Evolutionary conservation across 2,113 vertebrate species (phyloP), one percentile per base, ranked within the genome.

Genomic region (Scopus umbretta): DNA sequence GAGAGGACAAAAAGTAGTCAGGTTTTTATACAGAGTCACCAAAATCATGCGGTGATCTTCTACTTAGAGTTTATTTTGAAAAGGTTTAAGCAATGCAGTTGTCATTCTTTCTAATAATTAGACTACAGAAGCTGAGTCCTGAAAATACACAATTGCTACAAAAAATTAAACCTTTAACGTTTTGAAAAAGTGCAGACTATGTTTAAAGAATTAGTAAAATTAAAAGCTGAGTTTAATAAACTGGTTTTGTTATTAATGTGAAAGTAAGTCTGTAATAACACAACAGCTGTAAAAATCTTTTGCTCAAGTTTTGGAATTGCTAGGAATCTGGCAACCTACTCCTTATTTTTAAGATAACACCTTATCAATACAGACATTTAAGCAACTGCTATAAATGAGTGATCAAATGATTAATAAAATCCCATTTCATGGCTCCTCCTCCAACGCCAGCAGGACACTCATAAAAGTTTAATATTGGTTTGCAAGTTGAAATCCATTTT

Each of bases 381-480:
- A 98, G 91, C 96, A 98, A 98, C 98, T 98, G 98, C 98, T 98
- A 98, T 98, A 98, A 98, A 98, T 98, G 98, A 98, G 98, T 98
- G 98, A 98, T 98, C 98, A 98, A 98, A 98, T 98, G 97, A 97
- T 97, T 97, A 98, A 92, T 97, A 96, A 96, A 95, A 97, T 97
- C 96, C 96, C 97, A 96, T 97, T 98, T 97, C 93, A 96, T 94
- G 90, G 92, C 71, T 97, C 94, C 78, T 91, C 78, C 91, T 94
- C 88, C 91, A 96, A 67, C 10, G 85, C 76, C 92, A 97, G 95
- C 88, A 95, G 87, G 95, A 95, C 80, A 94, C 63, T 95, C 38
- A 40, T n/a, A 61, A 38, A 73, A 90, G 62, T 47, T 80, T 62
- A 86, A 62, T 36, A 95, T 23, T 61, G 20, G 62, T 88, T 80